Base-by-base conservation (phyloP, 2,113 vertebrate genomes). In the Bucco capensis region DNA sequence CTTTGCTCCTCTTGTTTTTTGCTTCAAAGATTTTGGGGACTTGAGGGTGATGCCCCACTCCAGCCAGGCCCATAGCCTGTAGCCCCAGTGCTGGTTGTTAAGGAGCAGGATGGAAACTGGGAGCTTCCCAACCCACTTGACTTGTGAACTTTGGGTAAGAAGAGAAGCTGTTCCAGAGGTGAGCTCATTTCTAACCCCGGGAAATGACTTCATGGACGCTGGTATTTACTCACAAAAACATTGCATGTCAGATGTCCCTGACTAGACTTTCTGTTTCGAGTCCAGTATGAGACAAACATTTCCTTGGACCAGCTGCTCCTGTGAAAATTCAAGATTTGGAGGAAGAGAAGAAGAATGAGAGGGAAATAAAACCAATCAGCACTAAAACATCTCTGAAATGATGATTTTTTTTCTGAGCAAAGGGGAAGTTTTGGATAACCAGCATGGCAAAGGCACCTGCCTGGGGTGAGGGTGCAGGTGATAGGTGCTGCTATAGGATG, bases 271-370 rank as follows among this genome's bases (percentile, higher is more conserved):
- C 97, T 96, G 96, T 95, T 95, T 90, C 58, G 10, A 57, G 88
- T 95, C 97, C 96, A 98, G 75, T 86, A 97, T 97, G 97, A 97
- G 96, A 94, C 95, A 97, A 96, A 97, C 96, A 91, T 98, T 97
- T 97, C 97, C 97, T 97, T 97, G 96, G 97, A 96, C 76, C 44
- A 90, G 89, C 95, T 91, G 92, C 74, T 95, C 87, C 92, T 82
- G 83, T 95, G 83, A 94, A 91, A 93, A 94, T 79, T 91, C 82
- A 79, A 71, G 31, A 53, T 72, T 92, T 96, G 85, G 81, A 89
- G 61, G 62, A 85, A 35, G 65, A 84, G 42, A 6, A 93, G 60
- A 57, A 94, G 60, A 77, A 83, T 37, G 46, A 17, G 25, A 46
- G 28, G 0, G 25, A 22, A 13, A 30, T 27, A 31, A 67, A 24